Base-by-base conservation (phyloP, 2,797 vertebrate species). In the Oryzias sinensis region DNA sequence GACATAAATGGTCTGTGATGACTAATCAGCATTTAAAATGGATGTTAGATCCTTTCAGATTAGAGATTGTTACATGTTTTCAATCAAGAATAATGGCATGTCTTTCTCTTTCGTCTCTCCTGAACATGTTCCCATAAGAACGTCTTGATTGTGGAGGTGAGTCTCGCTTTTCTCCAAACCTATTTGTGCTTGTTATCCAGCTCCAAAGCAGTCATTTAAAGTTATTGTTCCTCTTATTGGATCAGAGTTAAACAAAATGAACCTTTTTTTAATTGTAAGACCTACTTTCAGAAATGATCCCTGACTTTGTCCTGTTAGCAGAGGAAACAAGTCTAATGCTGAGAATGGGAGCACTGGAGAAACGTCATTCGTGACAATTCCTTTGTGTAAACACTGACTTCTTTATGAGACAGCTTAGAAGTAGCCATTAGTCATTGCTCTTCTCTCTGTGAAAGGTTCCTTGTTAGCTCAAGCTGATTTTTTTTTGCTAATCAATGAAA, bases 101-200 rank as follows among this genome's bases (percentile, higher is more conserved):
- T 52, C 60, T 72, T 60, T 20, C 64, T 56, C 65, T 74, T 45
- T 40, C 61, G 22, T 65, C 46, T 67, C 47, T 72, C 43, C 65
- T 11, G 29, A 45, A 63, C 69, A 68, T 71, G 65, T 58, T 42
- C 33, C 43, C 70, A 46, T 76, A 69, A 93, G 92, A 93, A 93
- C 33, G 89, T 93, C 42, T 87, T 93, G 79, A 88, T 93, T 63
- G 91, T 93, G 51, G 92, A 93, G 91, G 91, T 93, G 70, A 92
- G 90, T 90, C 72, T 58, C 48, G 18, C 62, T 77, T 76, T 55
- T 29, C 9, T 56, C 49, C 63, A 42, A 64, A 72, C 73, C 48
- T 71, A 17, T 65, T 62, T 53, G 25, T 57, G 46, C 62, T 54
- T 17, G 33, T 24, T 59, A 68, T 76, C 66, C 64, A 77, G 73